Conservation (phyloP, 2,888 invertebrate species). For the Drosophila ustulata region DNA sequence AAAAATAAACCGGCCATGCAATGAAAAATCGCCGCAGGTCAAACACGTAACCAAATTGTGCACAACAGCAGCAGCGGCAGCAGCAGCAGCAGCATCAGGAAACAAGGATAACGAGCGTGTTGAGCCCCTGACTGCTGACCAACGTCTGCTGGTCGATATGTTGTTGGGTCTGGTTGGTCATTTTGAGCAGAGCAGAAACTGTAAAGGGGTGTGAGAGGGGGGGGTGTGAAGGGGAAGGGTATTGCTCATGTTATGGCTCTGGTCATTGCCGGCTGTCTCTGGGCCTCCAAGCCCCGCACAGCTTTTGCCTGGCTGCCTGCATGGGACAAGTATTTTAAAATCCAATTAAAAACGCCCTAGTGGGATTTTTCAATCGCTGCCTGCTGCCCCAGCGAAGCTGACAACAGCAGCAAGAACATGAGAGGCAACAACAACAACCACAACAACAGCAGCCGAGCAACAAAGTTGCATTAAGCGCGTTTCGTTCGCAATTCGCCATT, state of each 20-base stretch:
- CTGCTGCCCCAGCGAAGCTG: conserved; percentile 43
- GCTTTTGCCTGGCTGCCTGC: conserved; percentile 51
- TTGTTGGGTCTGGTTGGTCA: conserved; percentile 52
- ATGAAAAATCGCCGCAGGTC: conserved; percentile 79
- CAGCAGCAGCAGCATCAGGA: conserved; percentile 64
- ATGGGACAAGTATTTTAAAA: conserved; percentile 84
- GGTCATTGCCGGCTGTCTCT: conserved; percentile 38
- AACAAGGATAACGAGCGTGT: conserved; percentile 82
- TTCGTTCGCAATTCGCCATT: conserved; percentile 59
- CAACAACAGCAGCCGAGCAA: conserved; percentile 57
- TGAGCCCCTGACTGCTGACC: conserved; percentile 71
- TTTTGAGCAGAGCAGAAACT: conserved; percentile 26
- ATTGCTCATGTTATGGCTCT: conserved; percentile 63
- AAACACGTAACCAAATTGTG: conserved; percentile 81
- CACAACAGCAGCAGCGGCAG: conserved; percentile 48
- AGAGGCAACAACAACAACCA: conserved; percentile 18
- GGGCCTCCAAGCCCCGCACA: conserved; percentile 15
- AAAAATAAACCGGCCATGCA: conserved; percentile 64
- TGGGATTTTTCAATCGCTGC: conserved; percentile 83
- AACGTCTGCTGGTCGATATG: conserved; percentile 64
- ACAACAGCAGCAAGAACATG: conserved; percentile 39
- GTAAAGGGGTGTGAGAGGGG: background rate
- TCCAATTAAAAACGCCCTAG: conserved; percentile 85
- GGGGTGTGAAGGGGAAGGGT: background rate
- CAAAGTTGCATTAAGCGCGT: conserved; percentile 79